Base-by-base conservation (phyloP, 2,113 vertebrate genomes). In the Nesogale talazaci region DNA sequence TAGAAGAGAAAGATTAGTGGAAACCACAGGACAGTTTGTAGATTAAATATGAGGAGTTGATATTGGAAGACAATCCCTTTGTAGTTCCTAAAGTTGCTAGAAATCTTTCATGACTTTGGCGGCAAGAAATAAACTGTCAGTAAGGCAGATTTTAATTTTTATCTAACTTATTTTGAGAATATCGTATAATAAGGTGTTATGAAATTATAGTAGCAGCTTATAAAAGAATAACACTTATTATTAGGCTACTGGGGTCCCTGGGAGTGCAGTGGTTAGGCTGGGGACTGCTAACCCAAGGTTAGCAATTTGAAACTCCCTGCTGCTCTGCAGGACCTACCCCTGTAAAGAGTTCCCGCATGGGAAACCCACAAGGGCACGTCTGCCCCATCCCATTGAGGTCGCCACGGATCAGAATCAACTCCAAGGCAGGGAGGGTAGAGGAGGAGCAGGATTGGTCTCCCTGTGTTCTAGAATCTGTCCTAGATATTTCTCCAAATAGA, bases 121-220 rank as follows among this genome's bases (percentile, higher is more conserved):
- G 87, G 56, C 57, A 83, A 83, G 40, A 61, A 72, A 19, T 52
- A 52, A 52, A 36, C 65, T 83, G 12, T 82, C 40, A 85, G 23
- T 72, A 0, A 84, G 65, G 67, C 87, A 78, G 20, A 52, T 52
- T 52, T 8, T 52, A 52, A 12, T 88, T 93, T 90, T 38, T 90
- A 23, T 83, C 57, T 95, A 93, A 56, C 79, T 74, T 52, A 19
- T 83, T 83, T 88, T 88, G 74, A 74, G 63, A 83, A 79, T 72
- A 63, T 61, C 42, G 5, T 87, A 57, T 31, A 95, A 17, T 83
- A 72, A 83, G 79, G 72, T 82, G 42, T 92, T 36, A 46, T 38
- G 59, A 81, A 25, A 15, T 92, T 31, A 81, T 34, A 89, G 42
- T 88, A 61, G 63, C 63, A 74, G 23, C 7, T 77, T n/a, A 59